Base-by-base conservation (phyloP, 2,797 vertebrate species). In the Sternarchorhynchus goeldii region DNA sequence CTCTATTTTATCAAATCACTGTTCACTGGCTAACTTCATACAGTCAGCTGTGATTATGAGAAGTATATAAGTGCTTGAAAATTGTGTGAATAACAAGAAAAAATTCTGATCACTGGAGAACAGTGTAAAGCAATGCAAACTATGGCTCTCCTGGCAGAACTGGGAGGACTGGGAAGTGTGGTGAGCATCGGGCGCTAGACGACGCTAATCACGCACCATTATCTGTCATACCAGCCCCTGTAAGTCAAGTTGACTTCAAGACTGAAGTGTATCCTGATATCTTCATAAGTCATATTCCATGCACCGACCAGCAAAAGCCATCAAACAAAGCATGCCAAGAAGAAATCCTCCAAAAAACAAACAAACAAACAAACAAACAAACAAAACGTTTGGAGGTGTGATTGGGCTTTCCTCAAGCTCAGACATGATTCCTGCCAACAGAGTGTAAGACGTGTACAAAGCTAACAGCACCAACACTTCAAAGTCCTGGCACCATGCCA, bases 391-490 rank as follows among this genome's bases (percentile, higher is more conserved):
- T 58, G 21, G 20, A 66, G 63, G 45, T 7, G 64, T 56, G 29
- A 41, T 57, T 64, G 64, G 31, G 58, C 67, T 71, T 80, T 71
- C 69, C 67, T 7, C 18, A 64, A 60, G 53, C 63, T 74, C 73
- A 32, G 31, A 41, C 55, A 21, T 21, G 29, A 50, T 32, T 68
- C 20, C 58, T 70, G 20, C 63, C 67, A 77, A 31, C 17, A 82
- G 64, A 78, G 32, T 45, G 53, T 71, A 56, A 79, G 78, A 83
- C 76, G 57, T 76, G 68, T 65, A 45, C 64, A 78, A 77, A 80
- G 77, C 70, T 75, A 74, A 67, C 74, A 80, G 71, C 71, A 75
- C 32, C 55, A 58, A 18, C 62, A 84, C 75, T 77, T 77, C 72
- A 78, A 77, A 75, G 76, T 65, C n/a, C 20, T 55, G 78, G 75